Conservation (phyloP, 64 coral and sea anemone genomes). For the Pocillopora verrucosa region DNA sequence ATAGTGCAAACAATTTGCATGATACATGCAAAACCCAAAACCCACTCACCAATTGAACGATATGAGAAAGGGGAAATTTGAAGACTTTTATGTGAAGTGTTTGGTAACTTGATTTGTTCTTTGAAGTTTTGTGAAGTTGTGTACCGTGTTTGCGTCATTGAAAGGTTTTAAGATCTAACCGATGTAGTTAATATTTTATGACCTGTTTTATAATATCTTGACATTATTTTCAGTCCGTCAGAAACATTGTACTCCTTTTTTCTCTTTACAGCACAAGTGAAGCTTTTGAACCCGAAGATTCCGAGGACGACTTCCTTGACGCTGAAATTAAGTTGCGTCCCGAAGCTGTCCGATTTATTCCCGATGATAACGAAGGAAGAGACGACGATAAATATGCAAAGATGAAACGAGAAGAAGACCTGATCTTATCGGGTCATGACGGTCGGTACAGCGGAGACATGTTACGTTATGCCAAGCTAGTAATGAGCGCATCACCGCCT, state of each 20-base stretch:
- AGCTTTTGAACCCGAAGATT: conserved; percentile 68
- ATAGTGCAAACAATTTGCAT: neutral
- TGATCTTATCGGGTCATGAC: conserved; percentile 35
- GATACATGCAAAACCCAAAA: neutral
- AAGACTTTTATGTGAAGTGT: neutral
- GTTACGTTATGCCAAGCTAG: conserved; percentile 52
- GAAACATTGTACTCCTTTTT: neutral
- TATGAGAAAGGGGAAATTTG: neutral
- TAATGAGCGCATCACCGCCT: neutral
- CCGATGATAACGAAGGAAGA: conserved; percentile 53
- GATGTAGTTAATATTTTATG: neutral
- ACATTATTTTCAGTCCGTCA: neutral
- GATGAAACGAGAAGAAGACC: conserved; percentile 65
- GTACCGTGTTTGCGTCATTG: conserved; percentile 17
- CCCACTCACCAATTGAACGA: neutral
- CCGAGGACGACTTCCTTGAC: conserved; percentile 81
- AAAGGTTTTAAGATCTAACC: neutral
- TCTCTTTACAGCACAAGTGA: conserved; percentile 46
- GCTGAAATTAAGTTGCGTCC: conserved; percentile 82
- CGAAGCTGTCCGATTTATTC: conserved; percentile 82
- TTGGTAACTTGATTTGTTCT: neutral
- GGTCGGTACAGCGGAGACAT: conserved; percentile 65
- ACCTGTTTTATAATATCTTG: neutral
- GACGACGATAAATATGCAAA: conserved; percentile 45
- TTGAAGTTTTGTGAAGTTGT: neutral